A percentile compares a stretch with the other conserved stretches of the same genome.
These are phyloP conservation scores for Luehdorfia chinensis DNA, from an alignment of 1,140 invertebrate species.

Conservation along the genomic window DNA sequence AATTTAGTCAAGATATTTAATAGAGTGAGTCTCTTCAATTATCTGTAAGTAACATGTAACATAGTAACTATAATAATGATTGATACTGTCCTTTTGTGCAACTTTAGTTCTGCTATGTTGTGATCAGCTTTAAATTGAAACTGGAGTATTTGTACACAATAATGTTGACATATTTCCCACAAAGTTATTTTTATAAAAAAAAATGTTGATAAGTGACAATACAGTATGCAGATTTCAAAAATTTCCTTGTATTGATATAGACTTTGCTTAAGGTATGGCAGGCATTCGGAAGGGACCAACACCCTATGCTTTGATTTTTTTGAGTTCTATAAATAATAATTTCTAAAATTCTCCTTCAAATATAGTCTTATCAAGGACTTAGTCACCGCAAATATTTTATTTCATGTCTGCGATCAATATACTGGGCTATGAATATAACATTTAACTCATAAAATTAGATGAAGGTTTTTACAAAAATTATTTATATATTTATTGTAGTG, in stretches of 20 bases:
- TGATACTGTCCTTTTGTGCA: conserved; percentile 71
- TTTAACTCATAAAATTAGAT: conserved; percentile 45
- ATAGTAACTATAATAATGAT: conserved; percentile 60
- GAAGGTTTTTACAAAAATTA: conserved; percentile 63
- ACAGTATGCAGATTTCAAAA: conserved; percentile 68
- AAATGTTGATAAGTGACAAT: conserved; percentile 73
- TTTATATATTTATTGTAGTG: conserved; percentile 57
- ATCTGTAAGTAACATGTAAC: conserved; percentile 66
- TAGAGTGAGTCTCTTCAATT: conserved; percentile 73
- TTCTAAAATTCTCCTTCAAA: too few species aligned
- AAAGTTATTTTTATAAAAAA: conserved; percentile 75
- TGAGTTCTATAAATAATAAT: conserved; percentile 35
- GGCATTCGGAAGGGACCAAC: conserved; percentile 74
- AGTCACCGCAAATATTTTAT: too few species aligned
- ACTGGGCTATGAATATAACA: conserved; percentile 68
- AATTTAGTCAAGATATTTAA: conserved; percentile 75
- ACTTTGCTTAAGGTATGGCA: conserved; percentile 57
- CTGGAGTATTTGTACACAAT: conserved; percentile 70
- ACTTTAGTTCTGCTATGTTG: conserved; percentile 73
- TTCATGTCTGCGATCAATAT: conserved; percentile 42
- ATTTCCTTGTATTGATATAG: conserved; percentile 50
- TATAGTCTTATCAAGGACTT: too few species aligned
- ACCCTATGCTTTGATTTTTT: conserved; percentile 49
- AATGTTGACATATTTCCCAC: conserved; percentile 65
- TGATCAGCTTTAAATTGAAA: conserved; percentile 74